Base-by-base conservation (phyloP, 2,113 vertebrate species). In the Microcebus murinus region DNA sequence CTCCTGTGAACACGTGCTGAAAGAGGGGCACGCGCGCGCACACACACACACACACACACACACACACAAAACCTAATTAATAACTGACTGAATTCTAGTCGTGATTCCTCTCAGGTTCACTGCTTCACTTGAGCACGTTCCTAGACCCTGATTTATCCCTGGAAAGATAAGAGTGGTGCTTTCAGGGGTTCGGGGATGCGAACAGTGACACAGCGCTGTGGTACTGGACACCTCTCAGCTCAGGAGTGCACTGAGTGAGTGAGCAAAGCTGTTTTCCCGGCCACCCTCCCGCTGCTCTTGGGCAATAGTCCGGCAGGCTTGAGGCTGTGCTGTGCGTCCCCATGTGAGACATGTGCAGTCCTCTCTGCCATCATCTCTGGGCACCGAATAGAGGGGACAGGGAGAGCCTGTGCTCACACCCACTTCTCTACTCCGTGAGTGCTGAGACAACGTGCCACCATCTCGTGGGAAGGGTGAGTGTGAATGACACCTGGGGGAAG, bases 401-500 rank as follows among this genome's bases (percentile, higher is more conserved):
- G 50, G 2, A 31, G 31, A 48, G 9, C 0, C 27, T 17, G 1
- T 36, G 21, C 20, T 29, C 10, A 20, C 4, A 8, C 29, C 20
- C 0, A 1, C 34, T 25, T 48, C 31, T 5, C 14, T 20, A 0
- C 23, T 29, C 31, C 15, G 0, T 3, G 3, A 25, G 6, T 39
- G 13, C 15, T 27, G 11, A 48, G 27, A 76, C 0, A 0, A 31
- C 0, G 0, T 20, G 20, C 21, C 31, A 6, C 9, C 0, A 29
- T 25, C 59, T 48, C 10, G 0, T 18, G 3, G 1, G 36, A 68
- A 23, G 4, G 11, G 1, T 21, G 50, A 34, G 11, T 36, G 17
- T 48, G 18, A 20, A 2, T 4, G 21, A 34, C 2, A 27, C n/a
- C 8, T 0, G 21, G 31, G 45, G 45, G 13, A 48, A 2, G 8